Evolutionary conservation across 2,888 invertebrate species (phyloP), one percentile per base, ranked within the genome.

Genomic region (Epiblema foenella): DNA sequence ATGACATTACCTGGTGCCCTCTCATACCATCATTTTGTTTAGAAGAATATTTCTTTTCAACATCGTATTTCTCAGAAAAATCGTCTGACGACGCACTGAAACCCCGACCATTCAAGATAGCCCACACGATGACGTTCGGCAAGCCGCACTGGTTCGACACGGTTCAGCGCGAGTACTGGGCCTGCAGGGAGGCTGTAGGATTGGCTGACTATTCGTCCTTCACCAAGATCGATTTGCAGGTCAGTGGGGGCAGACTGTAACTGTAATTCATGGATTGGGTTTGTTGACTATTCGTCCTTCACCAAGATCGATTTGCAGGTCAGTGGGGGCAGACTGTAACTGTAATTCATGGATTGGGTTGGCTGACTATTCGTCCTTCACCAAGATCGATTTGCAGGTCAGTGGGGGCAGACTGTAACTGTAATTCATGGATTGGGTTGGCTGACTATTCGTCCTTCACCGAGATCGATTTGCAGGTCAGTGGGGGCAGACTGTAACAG

Each of bases 161-260:
- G 62, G 98, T 98, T 0, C 96, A 96, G 64, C 92, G 95, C 0
- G 99, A 99, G 87, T 99, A 99, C 88, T 96, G 96, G 84, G 98
- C 98, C 0, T 99, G 99, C 82, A 94, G 99, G 67, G 99, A 99
- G 89, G 95, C 96, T 2, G 96, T 99, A 68, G 98, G 98, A 17
- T 93, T 99, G 1, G 96, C 98, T 67, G 99, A 99, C 90, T 99
- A 99, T 93, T 98, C 99, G 1, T 98, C 98, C 0, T 99, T 99
- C 88, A 98, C 99, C 12, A 99, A 99, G 93, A 96, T 98, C 74
- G 99, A 99, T 89, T 89, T 99, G 73, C 97, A 97, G 97, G 98
- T 98, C 88, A 85, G 85, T 59, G 37, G 29, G 46, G n/a, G 46
- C 42, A 15, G 42, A n/a, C n/a, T n/a, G n/a, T n/a, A n/a, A n/a